Percentiles rank a stretch among this genome's conserved stretches.
Conservation (phyloP, 1,140 invertebrate species). For the Plodia interpunctella region DNA sequence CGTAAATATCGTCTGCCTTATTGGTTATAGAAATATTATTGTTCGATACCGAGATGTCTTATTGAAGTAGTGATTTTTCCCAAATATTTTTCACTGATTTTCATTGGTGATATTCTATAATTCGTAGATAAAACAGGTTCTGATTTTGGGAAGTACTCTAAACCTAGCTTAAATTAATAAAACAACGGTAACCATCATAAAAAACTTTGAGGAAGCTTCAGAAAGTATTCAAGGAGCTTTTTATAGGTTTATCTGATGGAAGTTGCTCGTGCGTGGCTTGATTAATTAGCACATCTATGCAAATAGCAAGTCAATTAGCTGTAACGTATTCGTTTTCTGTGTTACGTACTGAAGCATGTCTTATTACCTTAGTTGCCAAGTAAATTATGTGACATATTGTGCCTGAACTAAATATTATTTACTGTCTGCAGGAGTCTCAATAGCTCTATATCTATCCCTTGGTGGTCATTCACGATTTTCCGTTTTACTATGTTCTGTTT, state of each 20-base stretch:
- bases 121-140: too few species aligned
- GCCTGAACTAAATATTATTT: too few species aligned
- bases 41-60: neutral
- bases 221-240: neutral
- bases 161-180: too few species aligned
- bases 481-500: too few species aligned
- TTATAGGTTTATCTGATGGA: constrained; percentile 2
- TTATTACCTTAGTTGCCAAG: constrained; percentile 1
- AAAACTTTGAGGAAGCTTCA: too few species aligned
- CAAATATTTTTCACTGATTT: neutral
- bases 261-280: constrained; percentile 12
- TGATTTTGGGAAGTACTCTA: too few species aligned
- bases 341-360: neutral
- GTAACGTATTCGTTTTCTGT: neutral
- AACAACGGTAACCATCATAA: too few species aligned
- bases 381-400: neutral
- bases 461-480: too few species aligned
- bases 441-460: too few species aligned
- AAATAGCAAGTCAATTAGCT: constrained; percentile 14
- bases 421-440: too few species aligned
- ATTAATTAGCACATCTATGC: constrained; percentile 16
- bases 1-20: neutral
- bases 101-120: too few species aligned
- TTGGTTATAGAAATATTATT: neutral
- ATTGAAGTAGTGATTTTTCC: neutral